Conservation (phyloP, 2,113 vertebrate species). For the Cyanoderma ruficeps region DNA sequence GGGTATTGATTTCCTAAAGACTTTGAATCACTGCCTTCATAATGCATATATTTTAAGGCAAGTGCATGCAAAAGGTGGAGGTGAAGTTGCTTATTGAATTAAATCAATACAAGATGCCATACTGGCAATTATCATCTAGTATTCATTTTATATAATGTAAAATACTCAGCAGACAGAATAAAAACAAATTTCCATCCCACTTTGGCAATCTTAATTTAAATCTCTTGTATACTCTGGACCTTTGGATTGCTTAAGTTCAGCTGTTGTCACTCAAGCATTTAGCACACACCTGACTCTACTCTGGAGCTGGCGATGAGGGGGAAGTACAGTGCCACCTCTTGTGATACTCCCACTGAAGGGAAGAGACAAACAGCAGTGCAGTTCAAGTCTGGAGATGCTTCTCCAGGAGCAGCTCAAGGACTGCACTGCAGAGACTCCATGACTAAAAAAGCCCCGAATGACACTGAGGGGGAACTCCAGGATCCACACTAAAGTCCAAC, state of each 20-base stretch:
- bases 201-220: neutral
- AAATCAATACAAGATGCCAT: slow-evolving; percentile 39
- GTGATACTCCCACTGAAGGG: neutral
- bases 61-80: slow-evolving; percentile 42
- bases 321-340: neutral
- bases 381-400: neutral
- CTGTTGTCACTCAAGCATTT: neutral
- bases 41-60: slow-evolving; percentile 41
- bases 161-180: neutral
- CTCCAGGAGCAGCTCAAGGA: neutral
- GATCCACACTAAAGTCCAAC: neutral
- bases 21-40: slow-evolving; percentile 52
- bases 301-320: fast-evolving
- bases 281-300: neutral
- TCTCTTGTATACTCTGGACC: neutral
- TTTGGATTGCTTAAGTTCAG: neutral
- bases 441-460: neutral
- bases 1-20: slow-evolving; percentile 56
- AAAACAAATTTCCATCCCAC: neutral
- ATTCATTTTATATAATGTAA: slow-evolving; percentile 6
- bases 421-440: neutral
- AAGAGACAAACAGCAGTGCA: neutral
- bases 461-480: neutral
- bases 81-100: slow-evolving; percentile 48
- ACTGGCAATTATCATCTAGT: neutral